A percentile compares a stretch with the other conserved stretches of the same genome.
Conservation (phyloP, 2,888 invertebrate genomes). For the Limnephilus marmoratus region DNA sequence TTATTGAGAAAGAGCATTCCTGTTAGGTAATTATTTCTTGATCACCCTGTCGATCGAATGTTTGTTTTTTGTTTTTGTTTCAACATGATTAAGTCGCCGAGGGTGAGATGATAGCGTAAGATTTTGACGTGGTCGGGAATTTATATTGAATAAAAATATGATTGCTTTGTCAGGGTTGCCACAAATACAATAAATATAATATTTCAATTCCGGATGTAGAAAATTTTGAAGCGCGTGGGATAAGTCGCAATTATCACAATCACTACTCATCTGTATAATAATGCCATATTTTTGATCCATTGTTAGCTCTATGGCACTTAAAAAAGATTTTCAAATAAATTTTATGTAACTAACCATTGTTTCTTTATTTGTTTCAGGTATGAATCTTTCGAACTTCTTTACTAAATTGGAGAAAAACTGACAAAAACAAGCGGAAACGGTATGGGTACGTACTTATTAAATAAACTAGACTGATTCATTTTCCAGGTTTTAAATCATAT, state of each 20-base stretch:
- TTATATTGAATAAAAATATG: constrained; percentile 47
- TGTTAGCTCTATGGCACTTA: neutral
- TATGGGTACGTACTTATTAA: neutral
- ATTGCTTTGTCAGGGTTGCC: constrained; percentile 36
- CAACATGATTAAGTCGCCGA: constrained; percentile 53
- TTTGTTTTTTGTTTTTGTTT: constrained; percentile 52
- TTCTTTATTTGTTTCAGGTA: neutral
- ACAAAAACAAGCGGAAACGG: neutral
- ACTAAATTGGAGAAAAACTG: neutral
- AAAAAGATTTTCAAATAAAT: neutral
- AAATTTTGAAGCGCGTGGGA: neutral
- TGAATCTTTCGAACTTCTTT: neutral
- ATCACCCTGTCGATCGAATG: constrained; percentile 25
- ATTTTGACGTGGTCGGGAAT: constrained; percentile 44
- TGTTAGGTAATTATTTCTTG: neutral
- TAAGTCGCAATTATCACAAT: neutral
- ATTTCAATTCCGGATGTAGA: neutral
- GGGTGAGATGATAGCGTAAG: constrained; percentile 48
- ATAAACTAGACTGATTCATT: neutral
- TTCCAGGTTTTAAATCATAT: neutral
- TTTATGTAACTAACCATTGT: neutral
- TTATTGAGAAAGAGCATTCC: neutral
- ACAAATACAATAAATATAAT: neutral
- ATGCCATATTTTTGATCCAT: neutral
- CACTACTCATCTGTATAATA: neutral